phyloP scores from a whole-genome alignment of 2,113 vertebrate genomes.

The Mastomys coucha region DNA sequence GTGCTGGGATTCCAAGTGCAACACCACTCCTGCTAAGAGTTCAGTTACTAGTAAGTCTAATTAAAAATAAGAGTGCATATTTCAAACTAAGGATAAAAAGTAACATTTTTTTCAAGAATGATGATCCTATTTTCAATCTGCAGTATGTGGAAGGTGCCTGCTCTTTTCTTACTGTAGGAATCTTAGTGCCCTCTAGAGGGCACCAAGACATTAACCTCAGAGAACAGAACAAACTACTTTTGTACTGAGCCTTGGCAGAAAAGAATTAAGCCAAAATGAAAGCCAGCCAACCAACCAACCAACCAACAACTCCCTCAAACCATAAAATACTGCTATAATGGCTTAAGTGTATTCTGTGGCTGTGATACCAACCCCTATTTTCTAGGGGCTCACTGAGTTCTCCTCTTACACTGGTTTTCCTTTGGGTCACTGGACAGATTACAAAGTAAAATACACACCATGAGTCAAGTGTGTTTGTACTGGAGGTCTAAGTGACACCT shows the following conservation, averaged over 20 bases:
- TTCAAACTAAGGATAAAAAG: constrained; percentile 18
- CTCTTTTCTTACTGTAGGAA: background rate
- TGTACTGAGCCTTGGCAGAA: background rate
- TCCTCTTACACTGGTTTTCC: background rate
- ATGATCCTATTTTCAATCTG: background rate
- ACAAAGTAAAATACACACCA: background rate
- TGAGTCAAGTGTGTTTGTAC: background rate
- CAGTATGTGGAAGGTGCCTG: background rate
- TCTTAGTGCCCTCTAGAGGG: constrained; percentile 39
- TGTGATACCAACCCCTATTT: background rate
- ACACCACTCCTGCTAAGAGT: background rate
- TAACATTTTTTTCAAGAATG: background rate
- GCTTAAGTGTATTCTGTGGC: background rate
- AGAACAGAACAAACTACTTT: background rate
- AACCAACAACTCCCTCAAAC: background rate
- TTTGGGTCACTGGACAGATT: background rate
- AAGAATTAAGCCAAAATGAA: background rate
- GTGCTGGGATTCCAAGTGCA: background rate
- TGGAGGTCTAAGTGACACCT: background rate
- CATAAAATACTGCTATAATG: background rate
- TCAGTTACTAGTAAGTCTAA: background rate
- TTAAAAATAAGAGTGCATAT: background rate
- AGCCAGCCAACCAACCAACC: background rate
- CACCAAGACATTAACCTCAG: background rate
- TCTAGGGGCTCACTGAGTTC: background rate